Evolutionary conservation across 2,888 invertebrate species (phyloP), one percentile per base, ranked within the genome.

Genomic region (Hemicrepidius hirtus): DNA sequence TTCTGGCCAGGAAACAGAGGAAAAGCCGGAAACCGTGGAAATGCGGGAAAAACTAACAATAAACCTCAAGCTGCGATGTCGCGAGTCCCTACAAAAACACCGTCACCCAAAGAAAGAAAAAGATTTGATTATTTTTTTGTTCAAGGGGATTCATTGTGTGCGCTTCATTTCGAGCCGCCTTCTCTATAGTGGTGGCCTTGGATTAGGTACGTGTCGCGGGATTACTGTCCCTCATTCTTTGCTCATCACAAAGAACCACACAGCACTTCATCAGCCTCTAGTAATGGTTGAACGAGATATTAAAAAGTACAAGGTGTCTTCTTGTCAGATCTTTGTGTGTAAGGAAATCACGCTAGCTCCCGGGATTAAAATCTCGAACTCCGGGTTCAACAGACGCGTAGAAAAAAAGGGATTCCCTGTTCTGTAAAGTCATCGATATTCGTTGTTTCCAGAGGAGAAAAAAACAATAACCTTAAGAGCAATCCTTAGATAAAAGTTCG

Each of bases 11-110:
- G 80, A 81, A 80, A 79, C 78, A 75, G 74, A 74, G 71, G 78
- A 77, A 77, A 77, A 77, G 71, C 78, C 79, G 79, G 80, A 80
- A 81, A 78, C 77, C 73, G 79, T 74, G 75, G 77, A 77, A 79
- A 77, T 76, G 75, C 78, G 75, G 71, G 79, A 79, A 81, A 80
- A 81, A 80, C 81, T 78, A 80, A 80, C 80, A 81, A 80, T 80
- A 78, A 80, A 81, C 79, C 78, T 78, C 76, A 78, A 78, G 79
- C 80, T 77, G 79, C 68, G 77, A 80, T 80, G 79, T 80, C 80
- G 77, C 78, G 74, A 65, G 76, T 66, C 74, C 68, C 72, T 75
- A 75, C 79, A 78, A 80, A 80, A 79, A 80, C 78, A 73, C 75
- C 75, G 75, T 63, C 75, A 66, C 72, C 73, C 74, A 76, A 66